These are phyloP conservation scores for Chamaea fasciata DNA, from an alignment of 2,113 vertebrate genomes.

Conservation along the genomic window DNA sequence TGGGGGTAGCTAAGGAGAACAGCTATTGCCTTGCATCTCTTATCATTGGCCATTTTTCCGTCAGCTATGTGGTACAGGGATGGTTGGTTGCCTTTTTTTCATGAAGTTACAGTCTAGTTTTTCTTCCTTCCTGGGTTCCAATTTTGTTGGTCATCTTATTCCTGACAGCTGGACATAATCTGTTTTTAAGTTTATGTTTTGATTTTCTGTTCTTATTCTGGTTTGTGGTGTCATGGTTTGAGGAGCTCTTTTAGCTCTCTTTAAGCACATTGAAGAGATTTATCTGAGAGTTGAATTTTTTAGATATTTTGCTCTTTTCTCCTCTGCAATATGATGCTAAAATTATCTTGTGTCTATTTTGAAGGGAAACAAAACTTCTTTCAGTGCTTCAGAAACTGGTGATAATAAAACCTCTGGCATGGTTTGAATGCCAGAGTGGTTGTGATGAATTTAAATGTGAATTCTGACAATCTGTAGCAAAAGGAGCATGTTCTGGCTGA, in stretches of 20 bases:
- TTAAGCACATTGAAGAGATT: neutral
- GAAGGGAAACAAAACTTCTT: neutral
- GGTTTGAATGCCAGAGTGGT: neutral
- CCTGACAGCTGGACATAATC: neutral
- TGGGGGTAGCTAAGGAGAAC: neutral
- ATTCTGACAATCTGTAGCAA: neutral
- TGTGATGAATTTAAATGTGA: neutral
- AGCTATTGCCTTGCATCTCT: neutral
- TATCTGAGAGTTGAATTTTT: neutral
- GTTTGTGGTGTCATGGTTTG: neutral
- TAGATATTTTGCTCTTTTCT: neutral
- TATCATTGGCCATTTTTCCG: neutral
- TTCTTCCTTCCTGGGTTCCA: neutral
- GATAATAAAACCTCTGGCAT: neutral
- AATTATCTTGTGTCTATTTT: neutral
- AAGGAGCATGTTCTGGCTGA: neutral
- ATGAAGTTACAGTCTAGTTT: neutral
- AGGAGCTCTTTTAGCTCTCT: neutral
- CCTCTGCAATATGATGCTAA: neutral
- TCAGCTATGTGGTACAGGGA: neutral
- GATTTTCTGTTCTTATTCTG: neutral
- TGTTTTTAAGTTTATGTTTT: neutral
- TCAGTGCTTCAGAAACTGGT: neutral
- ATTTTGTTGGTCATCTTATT: neutral
- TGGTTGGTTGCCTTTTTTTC: neutral